Conservation (phyloP, 2,888 invertebrate species). For the Psylliodes chrysocephalus region DNA sequence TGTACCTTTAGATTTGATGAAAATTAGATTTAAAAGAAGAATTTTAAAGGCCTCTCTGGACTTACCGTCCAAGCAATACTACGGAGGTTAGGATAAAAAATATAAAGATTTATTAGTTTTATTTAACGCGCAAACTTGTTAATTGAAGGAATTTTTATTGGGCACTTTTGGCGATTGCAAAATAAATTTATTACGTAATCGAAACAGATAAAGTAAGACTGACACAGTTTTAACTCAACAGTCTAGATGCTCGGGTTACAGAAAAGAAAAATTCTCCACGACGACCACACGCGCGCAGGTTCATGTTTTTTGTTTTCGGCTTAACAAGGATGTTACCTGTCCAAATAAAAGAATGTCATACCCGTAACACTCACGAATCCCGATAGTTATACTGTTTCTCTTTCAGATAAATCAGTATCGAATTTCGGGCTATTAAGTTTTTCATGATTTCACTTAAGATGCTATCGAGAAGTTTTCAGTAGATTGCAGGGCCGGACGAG, state of each 20-base stretch:
- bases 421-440: constrained; percentile 47
- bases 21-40: too few species aligned
- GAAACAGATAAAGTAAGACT: constrained; percentile 17
- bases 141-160: not conserved
- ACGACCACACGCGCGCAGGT: constrained; percentile 56
- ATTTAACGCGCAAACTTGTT: too few species aligned
- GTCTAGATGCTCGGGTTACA: constrained; percentile 21
- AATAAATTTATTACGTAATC: constrained; percentile 13
- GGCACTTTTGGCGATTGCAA: constrained; percentile 3
- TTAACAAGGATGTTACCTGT: constrained; percentile 58
- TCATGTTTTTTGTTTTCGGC: constrained; percentile 52
- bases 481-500: constrained; percentile 13
- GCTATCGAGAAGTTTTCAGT: constrained; percentile 22
- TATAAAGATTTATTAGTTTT: too few species aligned
- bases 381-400: constrained; percentile 38
- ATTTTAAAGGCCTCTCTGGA: too few species aligned
- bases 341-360: constrained; percentile 58
- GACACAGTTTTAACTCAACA: constrained; percentile 24
- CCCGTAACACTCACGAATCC: constrained; percentile 44
- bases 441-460: constrained; percentile 37
- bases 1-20: too few species aligned
- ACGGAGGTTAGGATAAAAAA: too few species aligned
- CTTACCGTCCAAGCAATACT: too few species aligned
- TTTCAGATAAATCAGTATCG: constrained; percentile 50
- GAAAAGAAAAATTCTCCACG: constrained; percentile 39